Conservation (phyloP, 2,113 vertebrate genomes). For the Syngnathus typhle region DNA sequence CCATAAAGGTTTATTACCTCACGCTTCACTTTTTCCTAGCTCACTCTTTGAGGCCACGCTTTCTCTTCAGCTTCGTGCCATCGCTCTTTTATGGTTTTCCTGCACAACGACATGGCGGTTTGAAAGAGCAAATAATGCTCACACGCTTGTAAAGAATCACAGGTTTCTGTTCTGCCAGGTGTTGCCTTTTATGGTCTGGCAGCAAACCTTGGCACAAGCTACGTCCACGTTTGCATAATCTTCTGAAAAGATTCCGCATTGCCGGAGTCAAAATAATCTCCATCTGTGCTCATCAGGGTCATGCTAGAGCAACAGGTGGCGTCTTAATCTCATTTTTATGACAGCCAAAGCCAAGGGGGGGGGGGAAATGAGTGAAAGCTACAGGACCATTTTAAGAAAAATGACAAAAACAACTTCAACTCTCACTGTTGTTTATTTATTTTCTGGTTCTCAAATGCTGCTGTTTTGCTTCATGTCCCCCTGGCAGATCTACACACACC, state of each 20-base stretch:
- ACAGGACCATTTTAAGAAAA: no score
- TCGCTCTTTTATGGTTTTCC: not conserved
- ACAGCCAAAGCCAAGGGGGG: not conserved
- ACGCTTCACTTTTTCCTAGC: conserved; percentile 3
- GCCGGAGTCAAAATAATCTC: not conserved
- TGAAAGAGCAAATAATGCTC: not conserved
- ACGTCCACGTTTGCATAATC: not conserved
- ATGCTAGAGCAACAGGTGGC: not conserved
- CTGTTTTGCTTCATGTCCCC: conserved; percentile 7
- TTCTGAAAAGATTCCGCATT: not conserved
- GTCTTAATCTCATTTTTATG: not conserved
- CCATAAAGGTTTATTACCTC: conserved; percentile 27
- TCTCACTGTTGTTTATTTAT: not conserved
- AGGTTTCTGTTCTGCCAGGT: not conserved
- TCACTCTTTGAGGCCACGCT: not conserved
- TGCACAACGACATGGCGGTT: not conserved
- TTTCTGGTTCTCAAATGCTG: not conserved
- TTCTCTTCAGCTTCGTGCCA: not conserved
- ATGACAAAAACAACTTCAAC: no score
- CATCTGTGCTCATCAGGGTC: not conserved
- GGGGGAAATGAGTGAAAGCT: no score
- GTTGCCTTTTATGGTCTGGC: not conserved
- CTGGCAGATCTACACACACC: conserved; percentile 85
- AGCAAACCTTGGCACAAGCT: not conserved
- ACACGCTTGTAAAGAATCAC: not conserved